Base-by-base conservation (phyloP, 2,888 invertebrate species). In the Leptopilina drosophilae region DNA sequence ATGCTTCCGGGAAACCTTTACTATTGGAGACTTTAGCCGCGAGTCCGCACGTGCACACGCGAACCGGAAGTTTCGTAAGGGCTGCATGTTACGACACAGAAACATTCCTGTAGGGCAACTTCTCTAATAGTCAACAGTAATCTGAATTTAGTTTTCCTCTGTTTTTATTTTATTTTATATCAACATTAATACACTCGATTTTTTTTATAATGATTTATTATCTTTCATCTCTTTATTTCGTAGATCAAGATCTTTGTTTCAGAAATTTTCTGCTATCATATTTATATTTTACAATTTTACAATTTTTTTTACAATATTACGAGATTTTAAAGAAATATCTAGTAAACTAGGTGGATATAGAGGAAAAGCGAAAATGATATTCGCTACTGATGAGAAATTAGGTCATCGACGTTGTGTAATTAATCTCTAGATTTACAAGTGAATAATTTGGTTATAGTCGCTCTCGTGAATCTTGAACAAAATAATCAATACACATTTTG, bases 41-140 rank as follows among this genome's bases (percentile, higher is more conserved):
- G 82, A 82, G 79, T 81, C 76, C 77, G 33, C 33, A 59, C 76
- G 79, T 56, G 82, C 87, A 86, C 87, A 86, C 84, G 86, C 85
- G 81, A 87, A 77, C 82, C 82, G 84, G 83, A 87, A 84, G 83
- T 87, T 87, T 85, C 82, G 82, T 83, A 85, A 84, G 76, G 79
- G 73, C 20, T 67, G 59, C 67, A 77, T 59, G 66, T 67, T 77
- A 59, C 65, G 59, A 56, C 66, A 67, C n/a, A 40, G 0, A 49
- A 49, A 62, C 62, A 66, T 77, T 77, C 46, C 62, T 66, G 67
- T 5, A 64, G 67, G 62, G 67, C n/a, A 33, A 56, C 73, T n/a
- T 33, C 15, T 46, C 15, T n/a, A 73, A 59, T n/a, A 59, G n/a
- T 59, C 59, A 14, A 14, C 62, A 20, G 20, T 20, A 20, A 15